A percentile compares a stretch with the other conserved stretches of the same genome.
phyloP scores from a whole-genome alignment of 2,797 vertebrate species.

The Pseudomugil tenellus region DNA sequence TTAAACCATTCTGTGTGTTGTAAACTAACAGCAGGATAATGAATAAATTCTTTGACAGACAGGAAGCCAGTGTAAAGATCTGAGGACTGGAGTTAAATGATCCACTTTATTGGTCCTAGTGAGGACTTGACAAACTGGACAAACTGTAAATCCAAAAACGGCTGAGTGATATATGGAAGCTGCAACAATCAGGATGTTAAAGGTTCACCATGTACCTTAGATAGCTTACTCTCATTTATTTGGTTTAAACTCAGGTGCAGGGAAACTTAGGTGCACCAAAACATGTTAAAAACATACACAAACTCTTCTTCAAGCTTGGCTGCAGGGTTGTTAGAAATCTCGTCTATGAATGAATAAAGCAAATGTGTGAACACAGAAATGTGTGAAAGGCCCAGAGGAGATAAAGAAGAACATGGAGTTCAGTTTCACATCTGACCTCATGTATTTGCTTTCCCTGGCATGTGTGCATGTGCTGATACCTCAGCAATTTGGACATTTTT shows the following conservation, averaged over 20 bases:
- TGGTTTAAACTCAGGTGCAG: not conserved
- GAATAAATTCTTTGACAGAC: too few species aligned
- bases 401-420: not conserved
- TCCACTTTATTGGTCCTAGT: too few species aligned
- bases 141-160: not conserved
- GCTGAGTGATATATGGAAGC: not conserved
- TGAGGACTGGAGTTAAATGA: too few species aligned
- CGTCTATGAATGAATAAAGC: not conserved
- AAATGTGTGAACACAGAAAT: not conserved
- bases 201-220: not conserved
- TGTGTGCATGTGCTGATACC: not conserved
- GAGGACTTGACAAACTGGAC: too few species aligned
- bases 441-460: conserved; percentile 23
- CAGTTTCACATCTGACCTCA: not conserved
- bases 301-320: too few species aligned
- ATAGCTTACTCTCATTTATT: not conserved
- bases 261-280: not conserved
- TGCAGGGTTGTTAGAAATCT: not conserved
- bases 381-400: not conserved
- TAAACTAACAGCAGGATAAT: too few species aligned
- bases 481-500: not conserved
- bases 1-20: too few species aligned
- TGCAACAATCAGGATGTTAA: not conserved
- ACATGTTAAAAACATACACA: too few species aligned
- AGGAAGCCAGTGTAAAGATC: too few species aligned